Percentiles rank a stretch among this genome's conserved stretches.
phyloP scores from a whole-genome alignment of 2,888 invertebrate species.

The Ophonus ardosiacus region DNA sequence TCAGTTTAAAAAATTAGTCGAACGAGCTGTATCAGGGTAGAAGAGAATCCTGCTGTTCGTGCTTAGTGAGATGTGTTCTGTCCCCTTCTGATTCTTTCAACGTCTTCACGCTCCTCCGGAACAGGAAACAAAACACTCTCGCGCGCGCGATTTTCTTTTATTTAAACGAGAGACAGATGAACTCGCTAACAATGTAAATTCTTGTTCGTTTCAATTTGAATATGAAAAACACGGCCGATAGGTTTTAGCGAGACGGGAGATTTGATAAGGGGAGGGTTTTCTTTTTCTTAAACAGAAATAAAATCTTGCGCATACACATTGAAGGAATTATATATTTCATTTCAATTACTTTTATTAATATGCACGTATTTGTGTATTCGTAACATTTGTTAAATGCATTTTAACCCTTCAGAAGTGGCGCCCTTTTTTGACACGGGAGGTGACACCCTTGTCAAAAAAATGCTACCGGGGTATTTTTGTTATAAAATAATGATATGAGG shows the following conservation, averaged over 20 bases:
- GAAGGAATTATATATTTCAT: too few species aligned
- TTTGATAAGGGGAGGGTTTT: constrained; percentile 3
- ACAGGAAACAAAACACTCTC: constrained; percentile 57
- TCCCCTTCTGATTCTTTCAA: neutral
- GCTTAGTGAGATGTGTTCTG: neutral
- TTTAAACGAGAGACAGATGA: constrained; percentile 67
- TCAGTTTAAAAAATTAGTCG: constrained; percentile 56
- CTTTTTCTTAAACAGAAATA: too few species aligned
- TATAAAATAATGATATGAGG: too few species aligned
- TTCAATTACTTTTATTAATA: too few species aligned
- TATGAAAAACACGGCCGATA: constrained; percentile 65
- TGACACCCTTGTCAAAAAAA: too few species aligned
- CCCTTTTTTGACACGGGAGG: too few species aligned
- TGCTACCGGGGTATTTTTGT: too few species aligned
- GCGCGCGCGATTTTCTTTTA: constrained; percentile 63
- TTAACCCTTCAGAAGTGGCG: too few species aligned
- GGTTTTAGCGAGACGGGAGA: constrained; percentile 45
- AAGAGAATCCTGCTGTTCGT: neutral
- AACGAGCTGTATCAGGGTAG: constrained; percentile 11
- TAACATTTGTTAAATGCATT: too few species aligned
- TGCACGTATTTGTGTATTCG: too few species aligned
- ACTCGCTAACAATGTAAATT: constrained; percentile 67
- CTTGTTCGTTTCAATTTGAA: constrained; percentile 66
- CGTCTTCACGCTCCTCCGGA: constrained; percentile 28
- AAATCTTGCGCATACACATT: too few species aligned